Percentiles rank a stretch among this genome's conserved stretches.
Conservation (phyloP, 2,113 vertebrate genomes). For the Myiagra hebetior region DNA sequence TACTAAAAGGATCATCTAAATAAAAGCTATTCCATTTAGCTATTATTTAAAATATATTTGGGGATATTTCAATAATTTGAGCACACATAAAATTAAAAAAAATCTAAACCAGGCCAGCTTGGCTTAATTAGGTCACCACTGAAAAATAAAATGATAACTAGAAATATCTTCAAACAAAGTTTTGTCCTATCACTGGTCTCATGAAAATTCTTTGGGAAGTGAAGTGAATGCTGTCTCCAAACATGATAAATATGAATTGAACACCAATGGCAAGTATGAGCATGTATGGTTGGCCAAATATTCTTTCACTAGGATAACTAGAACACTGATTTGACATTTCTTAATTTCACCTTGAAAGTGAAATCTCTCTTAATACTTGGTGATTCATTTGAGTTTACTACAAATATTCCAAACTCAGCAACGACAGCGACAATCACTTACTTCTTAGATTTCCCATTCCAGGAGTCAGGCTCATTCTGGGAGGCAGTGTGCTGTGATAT, state of each 20-base stretch:
- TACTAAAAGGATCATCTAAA: neutral
- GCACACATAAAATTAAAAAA: neutral
- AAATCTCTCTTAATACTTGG: neutral
- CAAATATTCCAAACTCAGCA: neutral
- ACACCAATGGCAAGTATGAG: neutral
- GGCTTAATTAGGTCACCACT: neutral
- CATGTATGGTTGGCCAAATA: neutral
- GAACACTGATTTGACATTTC: neutral
- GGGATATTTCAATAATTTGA: neutral
- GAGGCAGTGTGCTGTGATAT: slow-evolving; percentile 88
- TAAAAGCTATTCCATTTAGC: neutral
- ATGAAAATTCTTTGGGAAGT: neutral
- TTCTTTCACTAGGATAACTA: neutral
- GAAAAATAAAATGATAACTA: neutral
- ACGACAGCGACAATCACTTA: slow-evolving; percentile 69
- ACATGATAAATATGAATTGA: neutral
- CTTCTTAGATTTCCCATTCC: slow-evolving; percentile 85
- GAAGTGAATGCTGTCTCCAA: neutral
- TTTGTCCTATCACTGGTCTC: neutral
- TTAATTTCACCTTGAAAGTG: neutral
- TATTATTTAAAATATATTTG: neutral
- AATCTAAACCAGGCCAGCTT: neutral
- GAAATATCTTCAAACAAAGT: neutral
- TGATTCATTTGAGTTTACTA: neutral
- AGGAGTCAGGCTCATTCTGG: slow-evolving; percentile 80